Percentiles rank a stretch among this genome's conserved stretches.
phyloP scores from a whole-genome alignment of 2,888 invertebrate genomes.

The Carterocephalus palaemon region DNA sequence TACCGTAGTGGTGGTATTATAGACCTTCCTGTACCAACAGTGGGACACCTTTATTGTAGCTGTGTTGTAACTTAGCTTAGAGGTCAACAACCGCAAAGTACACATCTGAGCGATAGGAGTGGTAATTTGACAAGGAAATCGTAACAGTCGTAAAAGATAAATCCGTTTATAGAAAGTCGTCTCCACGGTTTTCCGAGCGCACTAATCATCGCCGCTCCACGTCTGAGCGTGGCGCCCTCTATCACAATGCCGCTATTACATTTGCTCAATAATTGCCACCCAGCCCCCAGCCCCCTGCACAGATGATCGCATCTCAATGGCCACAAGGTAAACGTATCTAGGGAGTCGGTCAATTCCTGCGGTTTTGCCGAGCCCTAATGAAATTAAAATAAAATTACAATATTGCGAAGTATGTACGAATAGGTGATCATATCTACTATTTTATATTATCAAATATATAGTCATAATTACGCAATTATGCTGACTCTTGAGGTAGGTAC shows the following conservation, averaged over 20 bases:
- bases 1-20: no score
- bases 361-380: conserved; percentile 30
- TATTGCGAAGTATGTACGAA: background rate
- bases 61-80: no score
- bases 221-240: conserved; percentile 62
- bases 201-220: conserved; percentile 69
- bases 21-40: no score
- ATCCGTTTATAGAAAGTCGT: conserved; percentile 21
- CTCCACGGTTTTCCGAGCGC: conserved; percentile 46
- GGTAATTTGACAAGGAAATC: no score
- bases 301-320: conserved; percentile 38
- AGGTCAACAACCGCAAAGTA: no score
- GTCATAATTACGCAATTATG: no score
- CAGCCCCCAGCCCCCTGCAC: conserved; percentile 34
- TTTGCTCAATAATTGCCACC: conserved; percentile 75
- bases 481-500: no score
- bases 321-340: conserved; percentile 31
- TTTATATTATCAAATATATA: background rate
- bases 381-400: conserved; percentile 16
- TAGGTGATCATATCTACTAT: no score
- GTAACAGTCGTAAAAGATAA: no score
- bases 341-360: conserved; percentile 35
- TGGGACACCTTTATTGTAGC: no score
- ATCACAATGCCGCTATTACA: conserved; percentile 77
- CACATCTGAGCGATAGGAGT: no score